phyloP scores from a whole-genome alignment of 1,140 invertebrate species.

The Tetranychus urticae region DNA sequence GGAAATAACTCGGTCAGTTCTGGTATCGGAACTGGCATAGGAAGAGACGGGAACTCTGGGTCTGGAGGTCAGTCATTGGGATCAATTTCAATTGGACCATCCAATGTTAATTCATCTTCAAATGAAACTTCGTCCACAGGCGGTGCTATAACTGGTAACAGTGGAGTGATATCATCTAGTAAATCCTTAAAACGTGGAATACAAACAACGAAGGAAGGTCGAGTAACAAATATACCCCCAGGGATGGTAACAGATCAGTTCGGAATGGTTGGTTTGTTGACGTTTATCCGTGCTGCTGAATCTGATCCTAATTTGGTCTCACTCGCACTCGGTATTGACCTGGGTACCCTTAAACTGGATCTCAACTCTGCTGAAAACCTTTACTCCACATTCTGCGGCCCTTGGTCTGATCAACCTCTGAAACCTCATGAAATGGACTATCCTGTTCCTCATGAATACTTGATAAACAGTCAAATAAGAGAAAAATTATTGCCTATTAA shows the following conservation, averaged over 20 bases:
- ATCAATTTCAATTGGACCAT: background rate
- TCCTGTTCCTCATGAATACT: slow-evolving; percentile 92
- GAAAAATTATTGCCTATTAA: slow-evolving; percentile 70
- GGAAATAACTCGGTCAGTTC: background rate
- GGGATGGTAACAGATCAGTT: slow-evolving; percentile 99
- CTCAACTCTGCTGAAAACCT: slow-evolving; percentile 81
- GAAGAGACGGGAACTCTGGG: background rate
- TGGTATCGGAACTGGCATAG: background rate
- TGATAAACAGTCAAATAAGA: slow-evolving; percentile 51
- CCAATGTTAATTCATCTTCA: background rate
- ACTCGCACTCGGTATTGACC: slow-evolving; percentile 80
- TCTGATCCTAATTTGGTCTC: slow-evolving; percentile 84
- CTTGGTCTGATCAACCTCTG: slow-evolving; percentile 90
- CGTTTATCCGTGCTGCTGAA: slow-evolving; percentile 90
- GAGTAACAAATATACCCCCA: slow-evolving; percentile 84
- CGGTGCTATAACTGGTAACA: background rate
- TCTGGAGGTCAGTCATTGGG: background rate
- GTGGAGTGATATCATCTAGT: slow-evolving; percentile 9
- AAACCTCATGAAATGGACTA: slow-evolving; percentile 93
- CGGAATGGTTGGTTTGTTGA: slow-evolving; percentile 89
- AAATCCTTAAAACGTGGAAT: slow-evolving; percentile 45
- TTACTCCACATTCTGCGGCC: slow-evolving; percentile 89
- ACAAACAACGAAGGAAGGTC: slow-evolving; percentile 66
- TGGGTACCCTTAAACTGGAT: slow-evolving; percentile 89
- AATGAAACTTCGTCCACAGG: background rate